A percentile compares a stretch with the other conserved stretches of the same genome.
Conservation (phyloP, 2,888 invertebrate species). For the Drosophila pseudotakahashii region DNA sequence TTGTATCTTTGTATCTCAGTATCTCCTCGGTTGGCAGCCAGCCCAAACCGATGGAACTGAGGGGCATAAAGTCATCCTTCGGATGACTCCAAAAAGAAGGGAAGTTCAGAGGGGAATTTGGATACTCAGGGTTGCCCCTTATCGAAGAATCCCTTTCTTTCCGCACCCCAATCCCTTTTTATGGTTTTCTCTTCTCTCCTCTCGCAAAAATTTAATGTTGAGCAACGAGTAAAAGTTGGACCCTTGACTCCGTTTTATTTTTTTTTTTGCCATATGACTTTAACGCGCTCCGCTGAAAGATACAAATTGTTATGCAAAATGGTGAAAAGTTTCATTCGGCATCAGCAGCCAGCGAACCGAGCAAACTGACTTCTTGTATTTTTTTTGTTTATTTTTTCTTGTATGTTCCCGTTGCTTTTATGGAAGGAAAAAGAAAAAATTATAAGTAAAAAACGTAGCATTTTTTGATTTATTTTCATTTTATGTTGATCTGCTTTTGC, state of each 20-base stretch:
- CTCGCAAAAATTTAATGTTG: constrained; percentile 65
- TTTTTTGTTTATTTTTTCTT: constrained; percentile 7
- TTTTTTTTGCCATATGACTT: constrained; percentile 54
- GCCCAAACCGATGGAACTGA: constrained; percentile 13
- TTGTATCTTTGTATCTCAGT: constrained; percentile 10
- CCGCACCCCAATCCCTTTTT: too few species aligned
- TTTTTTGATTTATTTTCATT: constrained; percentile 77
- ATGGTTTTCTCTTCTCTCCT: too few species aligned
- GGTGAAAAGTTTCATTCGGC: constrained; percentile 79
- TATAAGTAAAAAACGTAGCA: neutral
- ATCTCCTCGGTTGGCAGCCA: constrained; percentile 17
- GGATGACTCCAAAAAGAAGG: neutral
- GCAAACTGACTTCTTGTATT: constrained; percentile 47
- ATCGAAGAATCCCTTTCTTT: constrained; percentile 34
- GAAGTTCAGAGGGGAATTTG: neutral
- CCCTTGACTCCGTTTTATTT: constrained; percentile 48
- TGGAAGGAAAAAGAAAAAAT: constrained; percentile 55
- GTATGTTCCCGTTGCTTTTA: constrained; percentile 56
- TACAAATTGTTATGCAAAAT: constrained; percentile 81
- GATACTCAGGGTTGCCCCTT: constrained; percentile 13
- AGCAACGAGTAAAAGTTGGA: constrained; percentile 77
- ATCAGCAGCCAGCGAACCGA: constrained; percentile 49
- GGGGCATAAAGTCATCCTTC: neutral
- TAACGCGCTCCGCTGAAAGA: constrained; percentile 79
- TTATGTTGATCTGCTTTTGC: constrained; percentile 76